A percentile compares a stretch with the other conserved stretches of the same genome.
Evolutionary conservation across 2,797 vertebrate species (phyloP).

Genomic region (Hylomyscus alleni): DNA sequence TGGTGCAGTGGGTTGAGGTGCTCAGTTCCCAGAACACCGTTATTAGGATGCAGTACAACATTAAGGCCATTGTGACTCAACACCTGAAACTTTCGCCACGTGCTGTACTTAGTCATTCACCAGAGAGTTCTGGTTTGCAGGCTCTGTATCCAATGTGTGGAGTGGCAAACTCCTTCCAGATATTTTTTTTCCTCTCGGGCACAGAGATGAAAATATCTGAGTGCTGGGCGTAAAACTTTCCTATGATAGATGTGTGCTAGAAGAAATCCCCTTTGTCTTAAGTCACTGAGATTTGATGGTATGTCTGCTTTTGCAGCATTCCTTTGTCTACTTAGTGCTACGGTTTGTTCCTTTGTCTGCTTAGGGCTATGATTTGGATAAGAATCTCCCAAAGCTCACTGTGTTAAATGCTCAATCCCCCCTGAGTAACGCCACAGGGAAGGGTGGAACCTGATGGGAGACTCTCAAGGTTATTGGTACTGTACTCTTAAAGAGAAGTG

Average conservation of each 20-base stretch:
- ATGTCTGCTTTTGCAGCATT: background rate
- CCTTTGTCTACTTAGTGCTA: too few relatives aligned
- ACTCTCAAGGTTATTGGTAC: too few relatives aligned
- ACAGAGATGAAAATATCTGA: background rate
- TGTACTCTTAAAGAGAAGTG: background rate
- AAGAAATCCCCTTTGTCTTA: background rate
- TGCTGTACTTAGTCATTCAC: background rate
- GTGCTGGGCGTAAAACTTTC: background rate
- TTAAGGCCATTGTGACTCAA: background rate
- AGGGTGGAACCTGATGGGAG: too few relatives aligned
- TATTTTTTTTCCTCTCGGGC: background rate
- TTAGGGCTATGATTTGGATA: background rate
- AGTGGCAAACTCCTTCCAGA: background rate
- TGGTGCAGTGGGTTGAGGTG: accelerated
- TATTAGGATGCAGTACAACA: background rate
- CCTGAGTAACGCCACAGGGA: background rate
- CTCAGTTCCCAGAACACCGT: background rate
- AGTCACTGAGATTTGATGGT: background rate
- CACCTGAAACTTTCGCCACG: background rate
- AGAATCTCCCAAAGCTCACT: background rate
- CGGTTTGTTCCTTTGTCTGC: background rate
- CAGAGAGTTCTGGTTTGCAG: background rate
- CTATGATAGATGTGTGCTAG: background rate
- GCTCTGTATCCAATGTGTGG: background rate
- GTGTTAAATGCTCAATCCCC: too few relatives aligned